These are phyloP conservation scores for Channallabes apus DNA, from an alignment of 2,797 vertebrate genomes.

Conservation along the genomic window DNA sequence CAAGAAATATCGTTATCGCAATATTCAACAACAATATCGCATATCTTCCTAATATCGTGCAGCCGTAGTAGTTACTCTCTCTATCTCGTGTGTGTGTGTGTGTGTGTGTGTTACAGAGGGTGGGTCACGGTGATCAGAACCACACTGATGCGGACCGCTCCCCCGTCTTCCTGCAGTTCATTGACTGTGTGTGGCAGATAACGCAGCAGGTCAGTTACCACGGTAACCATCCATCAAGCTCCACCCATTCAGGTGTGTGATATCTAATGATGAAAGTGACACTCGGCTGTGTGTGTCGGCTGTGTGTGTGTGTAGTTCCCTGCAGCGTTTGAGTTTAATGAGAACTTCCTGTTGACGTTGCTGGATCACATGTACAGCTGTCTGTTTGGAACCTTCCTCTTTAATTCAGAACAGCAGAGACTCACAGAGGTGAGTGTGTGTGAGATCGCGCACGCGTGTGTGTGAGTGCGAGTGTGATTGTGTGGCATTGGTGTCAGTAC, in stretches of 20 bases:
- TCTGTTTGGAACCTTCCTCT: slow-evolving; percentile 94
- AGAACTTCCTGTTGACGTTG: slow-evolving; percentile 92
- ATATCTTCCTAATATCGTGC: too few relatives aligned
- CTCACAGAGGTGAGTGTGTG: slow-evolving; percentile 82
- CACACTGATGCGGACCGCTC: slow-evolving; percentile 94
- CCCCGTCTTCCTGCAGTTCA: slow-evolving; percentile 95
- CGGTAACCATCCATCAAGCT: not conserved
- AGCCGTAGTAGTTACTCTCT: too few relatives aligned
- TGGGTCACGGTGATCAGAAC: slow-evolving; percentile 96
- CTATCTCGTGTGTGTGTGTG: too few relatives aligned
- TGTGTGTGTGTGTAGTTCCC: slow-evolving; percentile 80
- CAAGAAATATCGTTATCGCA: too few relatives aligned
- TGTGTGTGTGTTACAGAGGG: too few relatives aligned
- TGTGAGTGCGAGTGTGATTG: slow-evolving; percentile 21
- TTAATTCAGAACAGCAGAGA: slow-evolving; percentile 93
- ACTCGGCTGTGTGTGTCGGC: not conserved
- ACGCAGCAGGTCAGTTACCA: slow-evolving; percentile 85
- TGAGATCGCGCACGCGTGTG: not conserved
- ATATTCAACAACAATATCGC: too few relatives aligned
- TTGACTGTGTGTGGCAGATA: slow-evolving; percentile 98
- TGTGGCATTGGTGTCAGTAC: slow-evolving; percentile 55
- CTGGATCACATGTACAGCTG: slow-evolving; percentile 97
- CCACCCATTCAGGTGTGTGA: not conserved
- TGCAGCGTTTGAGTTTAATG: slow-evolving; percentile 96
- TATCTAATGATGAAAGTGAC: not conserved